Evolutionary conservation across 2,113 vertebrate species (phyloP).

Genomic region (Python bivittatus): DNA sequence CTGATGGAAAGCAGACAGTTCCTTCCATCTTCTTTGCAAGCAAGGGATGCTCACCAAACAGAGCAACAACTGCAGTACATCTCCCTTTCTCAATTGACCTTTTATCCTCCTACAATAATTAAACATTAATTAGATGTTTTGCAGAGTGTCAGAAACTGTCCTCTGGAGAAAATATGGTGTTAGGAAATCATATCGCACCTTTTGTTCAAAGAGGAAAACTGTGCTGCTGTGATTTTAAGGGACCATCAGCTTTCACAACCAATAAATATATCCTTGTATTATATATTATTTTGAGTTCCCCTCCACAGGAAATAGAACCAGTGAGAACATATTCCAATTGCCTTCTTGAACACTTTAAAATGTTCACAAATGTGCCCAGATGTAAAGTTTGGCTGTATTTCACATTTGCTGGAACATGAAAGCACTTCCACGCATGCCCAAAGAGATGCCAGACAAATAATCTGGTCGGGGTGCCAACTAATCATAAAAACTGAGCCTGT

Average conservation of each 20-base stretch:
- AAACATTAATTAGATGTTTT: slow-evolving; percentile 58
- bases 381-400: not conserved
- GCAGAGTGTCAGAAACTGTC: slow-evolving; percentile 39
- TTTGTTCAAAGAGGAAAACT: not conserved
- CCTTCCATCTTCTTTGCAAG: slow-evolving; percentile 14
- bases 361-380: not conserved
- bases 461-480: not conserved
- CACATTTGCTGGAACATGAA: not conserved
- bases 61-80: slow-evolving; percentile 39
- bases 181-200: not conserved
- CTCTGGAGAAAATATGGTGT: slow-evolving; percentile 32
- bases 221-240: not conserved
- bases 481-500: not conserved
- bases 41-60: slow-evolving; percentile 1
- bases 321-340: not conserved
- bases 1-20: slow-evolving; percentile 34
- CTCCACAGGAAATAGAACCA: too few relatives aligned
- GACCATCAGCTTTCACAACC: slow-evolving; percentile 5
- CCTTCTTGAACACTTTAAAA: not conserved
- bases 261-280: not conserved
- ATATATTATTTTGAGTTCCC: not conserved
- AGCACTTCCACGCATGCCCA: not conserved
- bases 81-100: slow-evolving; percentile 43
- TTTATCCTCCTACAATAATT: slow-evolving; percentile 53
- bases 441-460: not conserved